Conservation (phyloP, 2,797 vertebrate genomes). For the Oreonectes daqikongensis region DNA sequence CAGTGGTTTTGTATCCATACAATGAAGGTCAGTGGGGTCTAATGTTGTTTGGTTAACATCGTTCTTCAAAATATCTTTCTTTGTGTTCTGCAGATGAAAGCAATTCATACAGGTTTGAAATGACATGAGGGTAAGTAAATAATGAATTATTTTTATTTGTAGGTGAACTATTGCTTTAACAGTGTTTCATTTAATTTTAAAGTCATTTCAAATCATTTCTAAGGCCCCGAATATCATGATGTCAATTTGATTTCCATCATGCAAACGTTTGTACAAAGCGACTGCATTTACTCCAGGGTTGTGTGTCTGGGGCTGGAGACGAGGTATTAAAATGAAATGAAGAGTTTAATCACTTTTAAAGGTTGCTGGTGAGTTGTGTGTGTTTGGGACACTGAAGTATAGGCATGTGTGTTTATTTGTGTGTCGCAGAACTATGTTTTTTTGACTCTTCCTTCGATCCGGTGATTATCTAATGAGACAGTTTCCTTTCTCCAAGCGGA, state of each 20-base stretch:
- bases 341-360: conserved; percentile 26
- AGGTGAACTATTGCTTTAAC: no score
- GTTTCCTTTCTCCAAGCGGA: conserved; percentile 35
- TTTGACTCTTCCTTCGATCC: conserved; percentile 15
- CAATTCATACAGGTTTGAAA: no score
- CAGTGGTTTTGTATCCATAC: no score
- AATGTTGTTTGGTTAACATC: no score
- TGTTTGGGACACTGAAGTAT: conserved; percentile 7
- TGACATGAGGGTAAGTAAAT: no score
- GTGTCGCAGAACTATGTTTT: conserved; percentile 12
- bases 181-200: no score
- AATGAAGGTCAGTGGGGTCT: no score
- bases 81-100: no score
- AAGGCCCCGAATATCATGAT: neutral
- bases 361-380: neutral
- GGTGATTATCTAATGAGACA: conserved; percentile 33
- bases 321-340: conserved; percentile 31
- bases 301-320: conserved; percentile 30
- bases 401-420: neutral
- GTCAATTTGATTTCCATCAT: conserved; percentile 29
- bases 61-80: no score
- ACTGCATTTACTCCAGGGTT: conserved; percentile 18
- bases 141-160: no score
- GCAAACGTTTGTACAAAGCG: conserved; percentile 21
- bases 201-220: no score